phyloP scores from a whole-genome alignment of 2,113 vertebrate genomes.

The Ammodramus savannarum region DNA sequence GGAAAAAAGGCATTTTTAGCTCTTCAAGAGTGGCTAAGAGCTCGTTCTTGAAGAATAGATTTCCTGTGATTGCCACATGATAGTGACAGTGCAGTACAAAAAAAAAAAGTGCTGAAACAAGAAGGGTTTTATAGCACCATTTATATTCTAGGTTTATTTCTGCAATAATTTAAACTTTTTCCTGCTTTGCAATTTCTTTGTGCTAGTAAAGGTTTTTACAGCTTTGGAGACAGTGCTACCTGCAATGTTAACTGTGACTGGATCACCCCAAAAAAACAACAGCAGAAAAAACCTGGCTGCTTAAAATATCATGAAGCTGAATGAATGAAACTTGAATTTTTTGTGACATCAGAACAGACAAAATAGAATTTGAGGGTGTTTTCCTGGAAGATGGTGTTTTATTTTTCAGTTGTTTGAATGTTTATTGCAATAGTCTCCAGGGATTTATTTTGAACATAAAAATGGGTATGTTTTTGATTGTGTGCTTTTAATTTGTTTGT shows the following conservation, averaged over 20 bases:
- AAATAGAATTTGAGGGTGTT: neutral
- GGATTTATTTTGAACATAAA: neutral
- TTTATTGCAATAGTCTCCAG: neutral
- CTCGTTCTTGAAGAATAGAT: constrained; percentile 6
- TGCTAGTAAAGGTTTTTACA: constrained; percentile 33
- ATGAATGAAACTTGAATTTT: neutral
- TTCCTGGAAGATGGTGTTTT: neutral
- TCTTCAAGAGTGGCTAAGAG: constrained; percentile 18
- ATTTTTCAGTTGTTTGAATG: neutral
- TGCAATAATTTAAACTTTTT: constrained; percentile 56
- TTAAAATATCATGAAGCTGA: neutral
- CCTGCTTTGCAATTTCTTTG: constrained; percentile 25
- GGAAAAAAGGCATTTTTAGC: constrained; percentile 24
- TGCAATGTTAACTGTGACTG: neutral
- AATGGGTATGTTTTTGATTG: neutral
- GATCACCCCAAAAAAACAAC: neutral
- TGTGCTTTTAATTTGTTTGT: neutral
- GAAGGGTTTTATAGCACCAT: constrained; percentile 42
- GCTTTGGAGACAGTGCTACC: neutral
- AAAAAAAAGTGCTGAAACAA: constrained; percentile 48
- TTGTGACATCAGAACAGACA: neutral
- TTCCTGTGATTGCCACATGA: constrained; percentile 41
- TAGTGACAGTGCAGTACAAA: constrained; percentile 24
- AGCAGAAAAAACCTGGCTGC: neutral
- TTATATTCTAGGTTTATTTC: constrained; percentile 56